phyloP scores from a whole-genome alignment of 2,888 invertebrate genomes.

The Sinohyriopsis cumingii region DNA sequence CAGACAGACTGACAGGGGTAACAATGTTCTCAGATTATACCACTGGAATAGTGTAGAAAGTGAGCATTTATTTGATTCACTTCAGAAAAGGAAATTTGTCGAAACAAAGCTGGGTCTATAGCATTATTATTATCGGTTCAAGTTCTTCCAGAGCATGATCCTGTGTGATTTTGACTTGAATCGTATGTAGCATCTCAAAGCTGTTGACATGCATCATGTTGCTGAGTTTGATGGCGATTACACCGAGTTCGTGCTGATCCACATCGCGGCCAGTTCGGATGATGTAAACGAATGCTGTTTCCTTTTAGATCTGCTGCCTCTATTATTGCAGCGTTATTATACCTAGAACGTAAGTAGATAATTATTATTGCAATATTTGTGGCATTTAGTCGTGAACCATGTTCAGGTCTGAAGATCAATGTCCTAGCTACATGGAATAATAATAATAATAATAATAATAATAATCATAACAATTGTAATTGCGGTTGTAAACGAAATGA shows the following conservation, averaged over 20 bases:
- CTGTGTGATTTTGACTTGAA: constrained; percentile 34
- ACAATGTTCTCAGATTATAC: too few species aligned
- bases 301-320: constrained; percentile 32
- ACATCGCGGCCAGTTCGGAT: constrained; percentile 39
- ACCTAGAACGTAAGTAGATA: constrained; percentile 40
- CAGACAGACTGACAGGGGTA: too few species aligned
- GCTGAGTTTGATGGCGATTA: constrained; percentile 28
- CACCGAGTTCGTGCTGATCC: constrained; percentile 26
- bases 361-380: constrained; percentile 53
- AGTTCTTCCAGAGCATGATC: constrained; percentile 17
- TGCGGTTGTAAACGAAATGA: too few species aligned
- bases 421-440: constrained; percentile 22
- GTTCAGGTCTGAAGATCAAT: constrained; percentile 19
- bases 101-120: too few species aligned
- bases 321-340: constrained; percentile 23
- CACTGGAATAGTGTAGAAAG: too few species aligned
- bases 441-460: not conserved
- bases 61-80: too few species aligned
- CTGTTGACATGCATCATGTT: constrained; percentile 27
- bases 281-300: constrained; percentile 26
- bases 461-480: too few species aligned
- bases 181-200: constrained; percentile 32
- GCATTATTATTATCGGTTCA: too few species aligned
- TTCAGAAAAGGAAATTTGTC: too few species aligned
- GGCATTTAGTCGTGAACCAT: constrained; percentile 33